Conservation (phyloP, 2,888 invertebrate genomes). For the Leptopilina myrica region DNA sequence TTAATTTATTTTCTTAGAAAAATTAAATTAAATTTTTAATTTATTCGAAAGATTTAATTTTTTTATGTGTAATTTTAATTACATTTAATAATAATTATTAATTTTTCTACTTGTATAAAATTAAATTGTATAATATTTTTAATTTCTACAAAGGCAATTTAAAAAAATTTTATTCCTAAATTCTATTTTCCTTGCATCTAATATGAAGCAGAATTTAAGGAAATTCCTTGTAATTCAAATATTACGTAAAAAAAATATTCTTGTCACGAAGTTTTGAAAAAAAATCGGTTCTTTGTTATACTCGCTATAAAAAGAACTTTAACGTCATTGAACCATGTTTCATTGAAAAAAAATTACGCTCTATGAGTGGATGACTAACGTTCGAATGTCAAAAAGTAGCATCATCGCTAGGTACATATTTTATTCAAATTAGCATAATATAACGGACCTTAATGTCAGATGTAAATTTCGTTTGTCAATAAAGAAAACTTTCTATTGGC, state of each 20-base stretch:
- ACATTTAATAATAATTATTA: no score
- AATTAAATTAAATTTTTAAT: no score
- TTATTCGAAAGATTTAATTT: no score
- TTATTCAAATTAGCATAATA: neutral
- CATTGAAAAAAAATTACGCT: neutral
- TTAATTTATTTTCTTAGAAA: no score
- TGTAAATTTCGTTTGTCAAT: neutral
- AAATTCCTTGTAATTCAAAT: neutral
- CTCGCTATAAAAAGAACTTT: neutral
- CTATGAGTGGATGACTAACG: neutral
- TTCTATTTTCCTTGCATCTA: neutral
- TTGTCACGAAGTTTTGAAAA: neutral
- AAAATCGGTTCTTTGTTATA: conserved; percentile 1
- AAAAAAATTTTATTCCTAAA: no score
- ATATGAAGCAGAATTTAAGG: neutral
- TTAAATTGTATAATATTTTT: no score
- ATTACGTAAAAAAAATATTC: neutral
- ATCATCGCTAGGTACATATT: neutral
- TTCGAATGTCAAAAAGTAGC: neutral
- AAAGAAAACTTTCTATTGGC: conserved; percentile 12
- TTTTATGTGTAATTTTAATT: no score
- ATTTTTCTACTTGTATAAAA: no score
- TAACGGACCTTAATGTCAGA: conserved; percentile 16
- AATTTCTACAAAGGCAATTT: no score
- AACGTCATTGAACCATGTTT: conserved; percentile 4